Evolutionary conservation across 2,113 vertebrate species (phyloP).

Genomic region (Pyrgilauda ruficollis): DNA sequence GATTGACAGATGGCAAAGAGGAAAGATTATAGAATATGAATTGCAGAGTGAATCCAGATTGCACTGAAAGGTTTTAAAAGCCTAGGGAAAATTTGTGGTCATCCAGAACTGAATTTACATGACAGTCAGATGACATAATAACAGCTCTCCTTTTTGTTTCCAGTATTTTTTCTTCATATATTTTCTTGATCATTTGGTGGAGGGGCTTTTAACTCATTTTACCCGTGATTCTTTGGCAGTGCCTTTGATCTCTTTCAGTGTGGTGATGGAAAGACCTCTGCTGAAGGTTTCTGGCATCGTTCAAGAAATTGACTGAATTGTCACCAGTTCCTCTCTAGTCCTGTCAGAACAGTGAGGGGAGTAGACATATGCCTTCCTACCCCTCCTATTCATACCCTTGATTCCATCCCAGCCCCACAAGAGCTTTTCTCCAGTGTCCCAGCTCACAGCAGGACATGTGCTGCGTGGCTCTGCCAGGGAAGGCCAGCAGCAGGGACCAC

Average conservation of each 20-base stretch:
- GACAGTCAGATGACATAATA: not conserved
- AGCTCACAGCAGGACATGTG: not conserved
- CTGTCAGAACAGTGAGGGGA: not conserved
- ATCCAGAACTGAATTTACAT: not conserved
- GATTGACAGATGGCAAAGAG: slow-evolving; percentile 18
- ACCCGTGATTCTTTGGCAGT: not conserved
- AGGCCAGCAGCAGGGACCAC: not conserved
- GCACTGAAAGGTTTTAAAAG: not conserved
- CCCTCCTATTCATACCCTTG: not conserved
- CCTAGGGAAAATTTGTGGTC: not conserved
- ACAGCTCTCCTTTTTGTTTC: not conserved
- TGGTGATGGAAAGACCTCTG: not conserved
- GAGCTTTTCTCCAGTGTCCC: not conserved
- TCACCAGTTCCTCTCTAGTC: not conserved
- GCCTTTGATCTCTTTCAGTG: not conserved
- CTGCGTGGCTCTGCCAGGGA: not conserved
- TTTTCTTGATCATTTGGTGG: not conserved
- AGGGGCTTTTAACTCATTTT: not conserved
- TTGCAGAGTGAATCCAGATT: not conserved
- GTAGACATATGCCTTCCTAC: not conserved
- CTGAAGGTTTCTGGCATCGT: not conserved
- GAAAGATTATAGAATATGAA: not conserved
- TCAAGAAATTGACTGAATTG: not conserved
- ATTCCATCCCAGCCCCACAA: not conserved
- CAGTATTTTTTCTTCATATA: not conserved